A percentile compares a stretch with the other conserved stretches of the same genome.
These are phyloP conservation scores for Caranx ignobilis DNA, from an alignment of 2,113 vertebrate genomes.

Conservation along the genomic window DNA sequence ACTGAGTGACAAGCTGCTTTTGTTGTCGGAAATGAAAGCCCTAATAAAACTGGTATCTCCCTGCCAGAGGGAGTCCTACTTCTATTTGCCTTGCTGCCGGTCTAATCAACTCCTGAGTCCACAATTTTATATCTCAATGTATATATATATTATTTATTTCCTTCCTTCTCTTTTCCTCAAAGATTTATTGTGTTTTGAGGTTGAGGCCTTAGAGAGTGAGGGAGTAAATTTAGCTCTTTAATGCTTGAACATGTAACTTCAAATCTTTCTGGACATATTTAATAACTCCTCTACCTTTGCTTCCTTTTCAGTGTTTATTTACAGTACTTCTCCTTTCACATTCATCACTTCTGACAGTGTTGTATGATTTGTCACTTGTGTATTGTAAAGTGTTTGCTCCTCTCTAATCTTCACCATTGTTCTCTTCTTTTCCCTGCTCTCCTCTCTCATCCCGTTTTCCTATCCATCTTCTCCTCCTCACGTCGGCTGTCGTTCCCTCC, in stretches of 20 bases:
- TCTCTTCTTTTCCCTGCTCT: conserved; percentile 18
- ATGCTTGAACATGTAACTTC: conserved; percentile 1
- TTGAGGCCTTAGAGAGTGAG: neutral
- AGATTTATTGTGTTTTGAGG: conserved; percentile 17
- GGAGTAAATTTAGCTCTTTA: conserved; percentile 15
- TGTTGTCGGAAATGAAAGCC: conserved; percentile 61
- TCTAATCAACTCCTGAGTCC: conserved; percentile 58
- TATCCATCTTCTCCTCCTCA: conserved; percentile 14
- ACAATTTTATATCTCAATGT: conserved; percentile 30
- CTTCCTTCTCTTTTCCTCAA: neutral
- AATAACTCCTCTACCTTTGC: neutral
- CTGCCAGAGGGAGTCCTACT: conserved; percentile 36
- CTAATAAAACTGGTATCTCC: conserved; percentile 61
- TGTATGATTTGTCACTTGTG: conserved; percentile 31
- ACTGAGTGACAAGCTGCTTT: conserved; percentile 41
- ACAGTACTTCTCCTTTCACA: neutral
- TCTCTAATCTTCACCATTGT: conserved; percentile 31
- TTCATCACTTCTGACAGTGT: conserved; percentile 23
- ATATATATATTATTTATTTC: conserved; percentile 27
- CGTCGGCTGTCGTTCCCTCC: conserved; percentile 28
- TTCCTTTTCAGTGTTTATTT: conserved; percentile 23
- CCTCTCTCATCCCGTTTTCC: neutral
- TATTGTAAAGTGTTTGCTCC: conserved; percentile 15
- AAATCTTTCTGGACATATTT: conserved; percentile 28
- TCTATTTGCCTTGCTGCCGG: conserved; percentile 22